Evolutionary conservation across 2,797 vertebrate species (phyloP), one percentile per base, ranked within the genome.

Genomic region (Mallotus villosus): DNA sequence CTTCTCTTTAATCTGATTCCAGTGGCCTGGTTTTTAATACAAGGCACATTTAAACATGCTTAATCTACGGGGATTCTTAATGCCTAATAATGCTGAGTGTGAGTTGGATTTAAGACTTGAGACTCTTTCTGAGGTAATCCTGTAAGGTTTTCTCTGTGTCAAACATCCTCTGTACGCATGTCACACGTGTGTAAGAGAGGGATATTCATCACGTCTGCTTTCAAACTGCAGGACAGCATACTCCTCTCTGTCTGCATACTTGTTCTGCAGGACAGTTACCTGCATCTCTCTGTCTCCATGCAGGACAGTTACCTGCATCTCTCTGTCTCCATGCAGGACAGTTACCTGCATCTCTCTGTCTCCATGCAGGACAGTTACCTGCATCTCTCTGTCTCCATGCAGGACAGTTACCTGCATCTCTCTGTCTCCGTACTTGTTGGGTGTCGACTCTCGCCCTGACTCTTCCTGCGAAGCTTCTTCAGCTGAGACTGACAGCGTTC

Each of bases 391-490:
- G 27, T 27, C 27, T 67, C 95, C 94, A 0, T 96, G 27, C 2
- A 27, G 27, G 27, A 27, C 27, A 27, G 46, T 17, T 71, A 94
- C 95, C 94, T 96, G 94, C 91, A 95, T 94, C 85, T 96, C 95
- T 75, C 94, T 69, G 86, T 96, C 95, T 67, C 95, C 94, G 0
- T 96, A 96, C 74, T 96, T 96, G 89, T 93, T 94, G 0, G 94
- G 77, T 96, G 95, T 4, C 94, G 93, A 71, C 94, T 94, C n/a
- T n/a, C n/a, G 74, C 84, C 93, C 71, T 95, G 94, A 72, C 94
- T 95, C 82, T 95, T 96, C 80, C 94, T 91, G 63, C 94, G 92
- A 32, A 96, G 89, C 62, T 95, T 95, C 90, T 95, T 95, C 67
- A 96, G 90, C 88, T 95, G 94, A 1, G 94, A 90, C 79, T 95